phyloP scores from a whole-genome alignment of 2,888 invertebrate species.

The Eutolmus rufibarbis region DNA sequence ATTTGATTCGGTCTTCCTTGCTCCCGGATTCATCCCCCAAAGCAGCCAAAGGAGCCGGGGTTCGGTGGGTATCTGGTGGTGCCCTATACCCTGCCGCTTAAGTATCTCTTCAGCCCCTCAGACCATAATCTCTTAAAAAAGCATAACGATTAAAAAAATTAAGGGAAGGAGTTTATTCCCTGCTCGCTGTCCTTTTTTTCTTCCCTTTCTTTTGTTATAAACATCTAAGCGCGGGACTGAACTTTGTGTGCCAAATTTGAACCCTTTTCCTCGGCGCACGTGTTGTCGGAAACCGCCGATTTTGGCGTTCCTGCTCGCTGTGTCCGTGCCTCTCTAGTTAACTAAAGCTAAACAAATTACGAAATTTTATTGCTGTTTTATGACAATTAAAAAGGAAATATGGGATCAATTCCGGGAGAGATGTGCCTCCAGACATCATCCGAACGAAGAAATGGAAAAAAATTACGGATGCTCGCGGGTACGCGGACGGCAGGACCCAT shows the following conservation, averaged over 20 bases:
- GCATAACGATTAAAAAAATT: slow-evolving; percentile 44
- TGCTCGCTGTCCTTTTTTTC: neutral
- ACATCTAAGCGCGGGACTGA: neutral
- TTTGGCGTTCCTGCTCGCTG: neutral
- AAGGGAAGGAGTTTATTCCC: slow-evolving; percentile 40
- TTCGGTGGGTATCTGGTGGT: neutral
- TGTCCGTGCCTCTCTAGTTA: neutral
- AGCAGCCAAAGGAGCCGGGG: neutral
- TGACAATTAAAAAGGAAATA: slow-evolving; percentile 46
- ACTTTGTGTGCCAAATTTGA: slow-evolving; percentile 30
- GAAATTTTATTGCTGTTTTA: slow-evolving; percentile 46
- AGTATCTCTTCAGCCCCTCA: slow-evolving; percentile 29
- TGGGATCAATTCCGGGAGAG: slow-evolving; percentile 43
- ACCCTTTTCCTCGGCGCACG: slow-evolving; percentile 26
- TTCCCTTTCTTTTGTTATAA: neutral
- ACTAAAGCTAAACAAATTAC: slow-evolving; percentile 46
- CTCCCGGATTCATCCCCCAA: neutral
- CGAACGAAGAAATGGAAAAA: slow-evolving; percentile 25
- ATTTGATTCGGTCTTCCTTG: slow-evolving; percentile 32
- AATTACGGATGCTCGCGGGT: neutral
- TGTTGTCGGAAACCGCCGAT: neutral
- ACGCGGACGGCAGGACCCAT: neutral
- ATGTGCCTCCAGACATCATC: slow-evolving; percentile 29
- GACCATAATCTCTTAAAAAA: slow-evolving; percentile 42
- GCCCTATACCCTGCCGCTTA: neutral